phyloP scores from a whole-genome alignment of 2,797 vertebrate genomes.

The Lemur catta region DNA sequence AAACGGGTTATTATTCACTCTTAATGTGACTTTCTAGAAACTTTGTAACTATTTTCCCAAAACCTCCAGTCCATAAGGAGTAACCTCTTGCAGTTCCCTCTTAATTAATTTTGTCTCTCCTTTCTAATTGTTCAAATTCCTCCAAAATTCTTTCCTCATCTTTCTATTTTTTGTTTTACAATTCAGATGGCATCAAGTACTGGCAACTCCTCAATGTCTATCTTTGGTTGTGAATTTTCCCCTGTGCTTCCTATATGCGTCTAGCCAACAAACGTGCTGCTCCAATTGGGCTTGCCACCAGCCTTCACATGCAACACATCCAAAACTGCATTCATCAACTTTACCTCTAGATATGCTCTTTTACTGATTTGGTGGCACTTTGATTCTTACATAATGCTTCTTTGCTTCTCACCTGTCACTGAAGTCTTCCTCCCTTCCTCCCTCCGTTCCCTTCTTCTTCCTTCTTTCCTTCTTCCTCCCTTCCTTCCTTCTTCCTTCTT shows the following conservation, averaged over 20 bases:
- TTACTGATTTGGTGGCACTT: background rate
- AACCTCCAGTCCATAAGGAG: background rate
- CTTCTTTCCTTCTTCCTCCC: too few species aligned
- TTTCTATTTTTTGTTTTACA: background rate
- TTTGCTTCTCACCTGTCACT: background rate
- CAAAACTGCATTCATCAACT: background rate
- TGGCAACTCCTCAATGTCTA: background rate
- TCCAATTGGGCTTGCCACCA: background rate
- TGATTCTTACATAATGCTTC: background rate
- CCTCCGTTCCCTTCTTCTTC: too few species aligned
- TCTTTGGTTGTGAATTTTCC: background rate
- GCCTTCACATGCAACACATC: background rate
- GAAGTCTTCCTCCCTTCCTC: background rate
- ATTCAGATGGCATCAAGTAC: background rate
- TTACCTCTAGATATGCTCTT: background rate
- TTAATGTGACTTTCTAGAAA: background rate
- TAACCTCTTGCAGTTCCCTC: background rate
- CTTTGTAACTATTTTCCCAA: background rate
- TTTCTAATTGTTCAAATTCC: background rate
- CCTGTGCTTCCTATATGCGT: background rate
- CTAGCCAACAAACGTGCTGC: background rate
- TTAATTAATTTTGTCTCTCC: background rate
- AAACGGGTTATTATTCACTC: background rate
- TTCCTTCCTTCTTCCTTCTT: background rate
- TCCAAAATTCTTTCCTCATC: background rate